Base-by-base conservation (phyloP, 2,113 vertebrate species). In the Blennius ocellaris region DNA sequence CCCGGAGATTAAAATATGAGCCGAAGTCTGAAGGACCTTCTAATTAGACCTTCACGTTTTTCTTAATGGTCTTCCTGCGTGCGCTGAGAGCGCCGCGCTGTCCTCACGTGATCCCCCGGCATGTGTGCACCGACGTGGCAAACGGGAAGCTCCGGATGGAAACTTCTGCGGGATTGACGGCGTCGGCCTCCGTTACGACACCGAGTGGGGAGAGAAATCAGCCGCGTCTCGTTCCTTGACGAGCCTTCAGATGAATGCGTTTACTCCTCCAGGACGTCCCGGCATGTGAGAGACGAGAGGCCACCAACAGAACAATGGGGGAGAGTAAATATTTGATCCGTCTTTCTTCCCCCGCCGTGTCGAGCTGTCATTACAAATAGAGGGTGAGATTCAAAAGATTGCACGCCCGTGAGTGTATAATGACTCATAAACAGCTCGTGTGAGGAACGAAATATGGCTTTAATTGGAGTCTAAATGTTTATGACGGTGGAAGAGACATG, bases 281-380 rank as follows among this genome's bases (percentile, higher is more conserved):
- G 47, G 75, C 53, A 78, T 80, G 77, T 59, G 87, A 87, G 83
- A 65, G 47, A 64, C 62, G 80, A 71, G 63, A 83, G 69, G 74
- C 78, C 80, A 86, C 72, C 47, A 14, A 5, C 57, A 87, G 80
- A 93, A 93, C 92, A 93, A 94, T 93, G 75, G 75, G 75, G 8
- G 53, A 73, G 80, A 80, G 87, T 93, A 94, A 94, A 93, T 93
- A 94, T 94, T 93, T 92, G 84, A 84, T 78, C 84, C 75, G 74
- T 90, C 87, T 91, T 85, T 87, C 85, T 69, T 76, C 84, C 85
- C 85, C 65, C 64, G 70, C 89, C 89, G 81, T 84, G 87, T 89
- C 87, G 87, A 83, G 80, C 86, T 90, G 92, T 92, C 91, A 88
- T 78, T 81, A 80, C 76, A 83, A 85, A 87, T 84, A 73, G 57